These are phyloP conservation scores for Carassius gibelio DNA, from an alignment of 2,113 vertebrate species.

Conservation along the genomic window DNA sequence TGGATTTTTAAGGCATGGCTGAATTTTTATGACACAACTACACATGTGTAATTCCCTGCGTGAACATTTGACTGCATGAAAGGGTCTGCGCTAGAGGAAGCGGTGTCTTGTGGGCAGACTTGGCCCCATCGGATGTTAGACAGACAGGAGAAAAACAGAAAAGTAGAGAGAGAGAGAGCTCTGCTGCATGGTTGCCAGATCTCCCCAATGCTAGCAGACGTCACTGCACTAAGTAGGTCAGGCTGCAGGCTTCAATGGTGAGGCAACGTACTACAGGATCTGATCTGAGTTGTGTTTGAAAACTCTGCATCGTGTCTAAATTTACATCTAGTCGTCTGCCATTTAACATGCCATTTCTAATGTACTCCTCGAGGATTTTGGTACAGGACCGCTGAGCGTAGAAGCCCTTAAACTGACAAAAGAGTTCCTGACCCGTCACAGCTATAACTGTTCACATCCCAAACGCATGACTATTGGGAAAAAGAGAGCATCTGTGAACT, in stretches of 20 bases:
- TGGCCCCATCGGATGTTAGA: slow-evolving; percentile 26
- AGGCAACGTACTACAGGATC: slow-evolving; percentile 36
- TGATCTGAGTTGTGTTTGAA: slow-evolving; percentile 22
- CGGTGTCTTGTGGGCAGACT: slow-evolving; percentile 30
- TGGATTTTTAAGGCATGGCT: neutral
- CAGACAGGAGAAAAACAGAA: slow-evolving; percentile 39
- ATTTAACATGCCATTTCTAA: slow-evolving; percentile 7
- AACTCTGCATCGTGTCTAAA: slow-evolving; percentile 7
- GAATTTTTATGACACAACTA: neutral
- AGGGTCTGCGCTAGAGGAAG: slow-evolving; percentile 2
- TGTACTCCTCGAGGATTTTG: slow-evolving; percentile 9
- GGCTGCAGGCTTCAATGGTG: slow-evolving; percentile 41
- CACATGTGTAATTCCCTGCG: slow-evolving; percentile 40
- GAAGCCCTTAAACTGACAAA: neutral
- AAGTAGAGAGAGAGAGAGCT: neutral
- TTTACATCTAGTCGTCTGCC: neutral
- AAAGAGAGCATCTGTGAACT: neutral
- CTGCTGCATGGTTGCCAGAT: slow-evolving; percentile 47
- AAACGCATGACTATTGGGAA: neutral
- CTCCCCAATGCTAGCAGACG: slow-evolving; percentile 41
- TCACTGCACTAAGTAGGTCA: slow-evolving; percentile 58
- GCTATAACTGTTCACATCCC: neutral
- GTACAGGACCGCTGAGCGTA: neutral
- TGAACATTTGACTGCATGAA: slow-evolving; percentile 36
- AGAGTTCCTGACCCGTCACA: slow-evolving; percentile 1